Base-by-base conservation (phyloP, 2,888 invertebrate species). In the Andrena chrysosceles region DNA sequence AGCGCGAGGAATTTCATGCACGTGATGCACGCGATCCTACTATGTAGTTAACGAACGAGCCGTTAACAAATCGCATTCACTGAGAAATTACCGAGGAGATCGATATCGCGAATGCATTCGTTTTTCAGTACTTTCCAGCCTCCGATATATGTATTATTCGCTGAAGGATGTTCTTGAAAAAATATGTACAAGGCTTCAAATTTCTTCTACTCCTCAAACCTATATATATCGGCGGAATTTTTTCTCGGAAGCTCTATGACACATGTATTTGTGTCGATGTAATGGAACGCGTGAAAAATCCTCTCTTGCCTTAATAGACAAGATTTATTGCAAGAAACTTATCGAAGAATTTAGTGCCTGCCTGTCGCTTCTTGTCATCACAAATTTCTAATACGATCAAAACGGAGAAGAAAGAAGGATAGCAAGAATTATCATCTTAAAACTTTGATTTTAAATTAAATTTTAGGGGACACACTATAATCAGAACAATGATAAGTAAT, bases 1-100 rank as follows among this genome's bases (percentile, higher is more conserved):
- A 60, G 52, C 42, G 68, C 54, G 13, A 26, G 73, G 80, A 81
- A 84, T 87, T 84, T 79, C 74, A 56, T 20, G 35, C 59, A 13
- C 67, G 69, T 72, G 74, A 79, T 69, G 23, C 60, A 31, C n/a
- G 52, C 66, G 66, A 74, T 83, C 78, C 63, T 60, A 54, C 42
- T 42, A 42, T 42, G 35, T 42, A 26, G 29, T 67, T 69, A 80
- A 81, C 48, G 74, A 85, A 77, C 60, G 63, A 73, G 59, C 31
- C 52, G 33, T 63, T n/a, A 23, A 13, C 48, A 54, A 26, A 71
- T 59, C 35, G 63, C 54, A 35, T 74, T 62, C 59, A 35, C 74
- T 67, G 56, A 69, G 54, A 42, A 76, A 76, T 63, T 33, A 68
- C 48, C 20, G n/a, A n/a, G 16, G 26, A 54, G 52, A 33, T 33